Evolutionary conservation across 1,140 invertebrate genomes (phyloP).

Genomic region (Acromyrmex heyeri): DNA sequence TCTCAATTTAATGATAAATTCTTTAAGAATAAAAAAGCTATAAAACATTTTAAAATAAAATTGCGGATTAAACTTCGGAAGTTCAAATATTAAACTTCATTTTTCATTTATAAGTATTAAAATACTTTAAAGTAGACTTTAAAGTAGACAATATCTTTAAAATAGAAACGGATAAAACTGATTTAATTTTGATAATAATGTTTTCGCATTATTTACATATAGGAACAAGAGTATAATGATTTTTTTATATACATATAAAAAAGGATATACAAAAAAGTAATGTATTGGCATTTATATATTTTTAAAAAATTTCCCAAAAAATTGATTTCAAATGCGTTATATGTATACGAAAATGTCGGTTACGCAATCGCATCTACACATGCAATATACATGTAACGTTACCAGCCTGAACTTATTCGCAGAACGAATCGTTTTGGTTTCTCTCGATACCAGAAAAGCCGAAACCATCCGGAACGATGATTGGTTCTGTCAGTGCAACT

Average conservation of each 20-base stretch:
- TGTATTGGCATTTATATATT: not conserved
- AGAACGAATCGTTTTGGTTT: slow-evolving; percentile 58
- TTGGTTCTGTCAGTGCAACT: slow-evolving; percentile 63
- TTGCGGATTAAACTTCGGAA: not conserved
- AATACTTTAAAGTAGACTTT: not conserved
- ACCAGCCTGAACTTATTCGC: slow-evolving; percentile 33
- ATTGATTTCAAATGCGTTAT: slow-evolving; percentile 32
- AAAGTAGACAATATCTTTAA: not conserved
- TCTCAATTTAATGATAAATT: not conserved
- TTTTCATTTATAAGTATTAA: not conserved
- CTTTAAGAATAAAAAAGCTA: not conserved
- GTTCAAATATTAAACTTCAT: not conserved
- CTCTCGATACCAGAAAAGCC: slow-evolving; percentile 62
- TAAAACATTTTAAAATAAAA: not conserved
- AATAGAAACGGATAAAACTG: not conserved
- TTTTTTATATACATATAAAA: not conserved
- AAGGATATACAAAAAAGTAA: slow-evolving; percentile 3
- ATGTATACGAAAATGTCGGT: slow-evolving; percentile 40
- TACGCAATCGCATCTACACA: slow-evolving; percentile 44
- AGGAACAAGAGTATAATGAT: not conserved
- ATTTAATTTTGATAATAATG: not conserved
- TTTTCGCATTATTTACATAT: not conserved
- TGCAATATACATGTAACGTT: slow-evolving; percentile 26
- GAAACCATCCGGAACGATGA: slow-evolving; percentile 53
- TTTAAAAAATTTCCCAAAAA: not conserved